Base-by-base conservation (phyloP, 1,140 invertebrate species). In the Heliothis subflexa region DNA sequence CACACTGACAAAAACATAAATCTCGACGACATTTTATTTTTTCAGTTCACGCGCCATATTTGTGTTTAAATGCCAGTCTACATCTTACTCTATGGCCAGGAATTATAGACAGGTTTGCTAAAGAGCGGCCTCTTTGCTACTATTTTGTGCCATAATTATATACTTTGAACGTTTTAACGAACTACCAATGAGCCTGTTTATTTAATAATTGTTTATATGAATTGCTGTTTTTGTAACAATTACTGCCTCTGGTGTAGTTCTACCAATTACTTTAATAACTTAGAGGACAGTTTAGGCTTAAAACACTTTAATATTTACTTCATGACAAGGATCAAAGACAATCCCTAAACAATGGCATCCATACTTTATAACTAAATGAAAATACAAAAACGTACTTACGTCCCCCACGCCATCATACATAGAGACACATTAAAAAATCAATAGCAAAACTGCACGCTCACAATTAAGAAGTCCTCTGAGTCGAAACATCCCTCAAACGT, bases 361-460 rank as follows among this genome's bases (percentile, higher is more conserved):
- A 71, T 59, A 74, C 72, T 74, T 49, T 47, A 59, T 50, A 45
- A 59, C 55, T 74, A 74, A 57, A 59, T 62, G 54, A 50, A 59
- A 25, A n/a, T 59, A 73, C 28, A 33, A 49, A 68, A 68, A 68
- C 55, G 72, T 74, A 74, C 64, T 74, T 74, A 74, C 7, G n/a
- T 47, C 13, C 66, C 71, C 45, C 59, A 25, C 47, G 40, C 55
- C 40, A 21, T 40, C 61, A 54, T 54, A 78, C 62, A 66, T 54
- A 86, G 83, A 86, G 86, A 86, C 85, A 89, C 87, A 92, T 93
- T 91, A 92, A 92, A 93, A 92, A 93, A 92, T 92, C 91, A 88
- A 93, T 92, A 93, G 82, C 89, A 85, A 90, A 88, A 88, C 84
- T 89, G 87, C 87, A 85, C 85, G 85, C 87, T 87, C 85, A 93